These are phyloP conservation scores for Hippocampus zosterae DNA, from an alignment of 2,113 vertebrate genomes.

Conservation along the genomic window DNA sequence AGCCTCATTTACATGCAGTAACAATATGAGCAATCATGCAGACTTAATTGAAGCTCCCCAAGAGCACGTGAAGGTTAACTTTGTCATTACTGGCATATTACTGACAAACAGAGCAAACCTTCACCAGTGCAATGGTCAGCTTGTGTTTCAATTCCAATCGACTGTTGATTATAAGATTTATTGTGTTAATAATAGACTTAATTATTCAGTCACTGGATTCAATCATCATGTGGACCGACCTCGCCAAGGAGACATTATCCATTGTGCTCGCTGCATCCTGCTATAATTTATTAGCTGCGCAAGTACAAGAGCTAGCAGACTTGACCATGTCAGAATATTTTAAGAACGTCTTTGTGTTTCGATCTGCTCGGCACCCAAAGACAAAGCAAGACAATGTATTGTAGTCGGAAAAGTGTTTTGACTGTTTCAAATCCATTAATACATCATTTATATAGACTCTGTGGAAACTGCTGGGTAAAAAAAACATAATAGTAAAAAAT, in stretches of 20 bases:
- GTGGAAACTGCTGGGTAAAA: no score
- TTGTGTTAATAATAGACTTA: slow-evolving; percentile 52
- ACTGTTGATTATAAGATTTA: slow-evolving; percentile 53
- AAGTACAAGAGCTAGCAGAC: not conserved
- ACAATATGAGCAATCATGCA: slow-evolving; percentile 61
- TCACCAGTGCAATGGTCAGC: slow-evolving; percentile 39
- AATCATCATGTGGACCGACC: slow-evolving; percentile 46
- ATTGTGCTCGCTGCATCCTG: slow-evolving; percentile 14
- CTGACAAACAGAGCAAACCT: slow-evolving; percentile 58
- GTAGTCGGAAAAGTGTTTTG: slow-evolving; percentile 29
- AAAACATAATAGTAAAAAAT: no score
- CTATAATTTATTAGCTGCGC: not conserved
- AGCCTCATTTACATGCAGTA: slow-evolving; percentile 53
- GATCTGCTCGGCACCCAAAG: not conserved
- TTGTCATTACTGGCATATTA: slow-evolving; percentile 51
- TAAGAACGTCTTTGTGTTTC: not conserved
- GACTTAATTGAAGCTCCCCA: slow-evolving; percentile 61
- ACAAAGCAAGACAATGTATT: slow-evolving; percentile 1
- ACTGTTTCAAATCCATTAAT: not conserved
- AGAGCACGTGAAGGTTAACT: slow-evolving; percentile 59
- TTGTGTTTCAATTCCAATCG: slow-evolving; percentile 38
- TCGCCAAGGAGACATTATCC: slow-evolving; percentile 42
- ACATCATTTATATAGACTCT: slow-evolving; percentile 1
- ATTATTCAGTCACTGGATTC: slow-evolving; percentile 46
- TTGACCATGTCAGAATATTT: not conserved